phyloP scores from a whole-genome alignment of 2,113 vertebrate genomes.

The Smithornis capensis region DNA sequence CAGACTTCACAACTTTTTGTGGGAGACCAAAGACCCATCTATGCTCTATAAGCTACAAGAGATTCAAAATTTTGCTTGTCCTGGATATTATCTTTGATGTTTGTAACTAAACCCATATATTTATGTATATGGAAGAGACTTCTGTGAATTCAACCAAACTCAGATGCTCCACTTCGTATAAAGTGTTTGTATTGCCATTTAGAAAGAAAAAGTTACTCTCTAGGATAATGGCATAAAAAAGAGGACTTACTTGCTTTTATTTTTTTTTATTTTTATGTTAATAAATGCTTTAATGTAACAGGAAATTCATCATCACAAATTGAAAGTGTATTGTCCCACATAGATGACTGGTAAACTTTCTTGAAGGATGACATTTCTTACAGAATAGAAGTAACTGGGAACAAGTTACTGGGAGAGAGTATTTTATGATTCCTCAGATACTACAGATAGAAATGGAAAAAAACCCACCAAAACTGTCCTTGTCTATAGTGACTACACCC shows the following conservation, averaged over 20 bases:
- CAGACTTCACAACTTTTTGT: neutral
- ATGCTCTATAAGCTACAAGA: neutral
- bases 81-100: neutral
- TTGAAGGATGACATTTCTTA: neutral
- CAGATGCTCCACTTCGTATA: neutral
- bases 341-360: neutral
- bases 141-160: neutral
- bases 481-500: neutral
- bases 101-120: neutral
- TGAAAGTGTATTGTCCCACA: neutral
- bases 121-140: neutral
- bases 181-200: neutral
- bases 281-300: neutral
- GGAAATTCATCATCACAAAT: neutral
- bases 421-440: neutral
- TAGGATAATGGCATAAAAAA: neutral
- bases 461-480: neutral
- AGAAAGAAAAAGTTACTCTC: neutral
- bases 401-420: neutral
- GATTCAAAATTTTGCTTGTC: neutral
- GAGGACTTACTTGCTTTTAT: neutral
- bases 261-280: neutral
- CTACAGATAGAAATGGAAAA: neutral
- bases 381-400: neutral
- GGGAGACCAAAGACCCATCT: neutral